Evolutionary conservation across 2,113 vertebrate genomes (phyloP), one percentile per base, ranked within the genome.

Genomic region (Thalassoma bifasciatum): DNA sequence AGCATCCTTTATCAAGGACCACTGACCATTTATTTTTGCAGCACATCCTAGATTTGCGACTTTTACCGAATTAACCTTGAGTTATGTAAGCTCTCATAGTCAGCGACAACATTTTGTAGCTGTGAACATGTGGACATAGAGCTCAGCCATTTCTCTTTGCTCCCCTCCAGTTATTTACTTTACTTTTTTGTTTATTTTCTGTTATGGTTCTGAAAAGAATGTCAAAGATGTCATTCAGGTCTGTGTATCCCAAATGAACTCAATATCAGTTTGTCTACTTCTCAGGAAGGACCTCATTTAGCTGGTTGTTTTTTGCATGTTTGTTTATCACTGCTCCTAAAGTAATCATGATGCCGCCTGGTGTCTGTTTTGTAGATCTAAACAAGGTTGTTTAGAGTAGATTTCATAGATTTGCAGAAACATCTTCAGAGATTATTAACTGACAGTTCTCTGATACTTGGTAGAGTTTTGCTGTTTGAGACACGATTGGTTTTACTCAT

Each of bases 1-100:
- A 26, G 6, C 26, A 1, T 72, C 10, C 1, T 51, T 0, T 63
- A 13, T 56, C n/a, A 19, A 23, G 1, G 3, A 14, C 9, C 5
- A 47, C 5, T 53, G n/a, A 13, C 10, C 0, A n/a, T 23, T 56
- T 47, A 19, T 36, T 17, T 26, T 11, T 63, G 0, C 22, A 47
- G 6, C 22, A 68, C n/a, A 58, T 17, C 12, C 4, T 42, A n/a
- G 52, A 34, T 37, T 47, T 67, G 24, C 50, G 67, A 57, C 52
- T 62, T 52, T 44, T 8, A 59, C 26, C 34, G 21, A 64, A 17
- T 38, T 40, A 76, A 44, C 66, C 79, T 79, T 75, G 40, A 71
- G 37, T 49, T 69, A 72, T 72, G 46, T 79, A 59, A 65, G 26
- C n/a, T 47, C 38, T 36, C 8, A n/a, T 24, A 1, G 11, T 23